Conservation (phyloP, 1,140 invertebrate genomes). For the Magallana gigas region DNA sequence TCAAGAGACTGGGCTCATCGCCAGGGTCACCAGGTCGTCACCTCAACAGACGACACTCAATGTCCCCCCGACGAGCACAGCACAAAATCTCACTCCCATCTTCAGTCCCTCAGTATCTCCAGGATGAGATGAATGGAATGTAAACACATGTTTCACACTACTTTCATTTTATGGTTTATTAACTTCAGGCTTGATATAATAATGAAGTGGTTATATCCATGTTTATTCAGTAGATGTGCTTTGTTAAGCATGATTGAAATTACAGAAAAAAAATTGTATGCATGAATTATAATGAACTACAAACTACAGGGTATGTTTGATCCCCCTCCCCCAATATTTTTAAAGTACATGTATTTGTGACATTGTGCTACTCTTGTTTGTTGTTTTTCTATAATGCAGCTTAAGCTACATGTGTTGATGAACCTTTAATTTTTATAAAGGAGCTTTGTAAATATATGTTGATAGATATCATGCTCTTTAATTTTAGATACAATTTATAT, state of each 20-base stretch:
- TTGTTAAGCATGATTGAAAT: no score
- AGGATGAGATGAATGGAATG: slow-evolving; percentile 50
- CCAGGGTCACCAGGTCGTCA: slow-evolving; percentile 63
- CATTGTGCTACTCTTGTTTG: not conserved
- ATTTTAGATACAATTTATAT: slow-evolving; percentile 21
- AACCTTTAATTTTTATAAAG: slow-evolving; percentile 13
- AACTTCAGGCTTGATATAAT: no score
- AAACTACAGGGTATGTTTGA: no score
- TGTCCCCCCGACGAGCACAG: slow-evolving; percentile 45
- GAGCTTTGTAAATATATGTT: not conserved
- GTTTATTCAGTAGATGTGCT: no score
- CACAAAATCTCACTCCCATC: slow-evolving; percentile 28
- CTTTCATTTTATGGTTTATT: not conserved
- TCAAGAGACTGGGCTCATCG: slow-evolving; percentile 71
- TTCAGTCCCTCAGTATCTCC: slow-evolving; percentile 52
- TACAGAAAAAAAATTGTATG: not conserved
- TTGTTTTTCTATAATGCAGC: not conserved
- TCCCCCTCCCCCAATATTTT: no score
- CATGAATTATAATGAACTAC: no score
- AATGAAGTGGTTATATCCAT: no score
- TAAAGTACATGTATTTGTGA: not conserved
- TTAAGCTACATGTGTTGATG: not conserved
- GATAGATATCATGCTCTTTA: not conserved
- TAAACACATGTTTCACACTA: not conserved
- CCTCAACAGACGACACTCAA: slow-evolving; percentile 50